These are phyloP conservation scores for Oophaga pumilio DNA, from an alignment of 2,113 vertebrate genomes.

Conservation along the genomic window DNA sequence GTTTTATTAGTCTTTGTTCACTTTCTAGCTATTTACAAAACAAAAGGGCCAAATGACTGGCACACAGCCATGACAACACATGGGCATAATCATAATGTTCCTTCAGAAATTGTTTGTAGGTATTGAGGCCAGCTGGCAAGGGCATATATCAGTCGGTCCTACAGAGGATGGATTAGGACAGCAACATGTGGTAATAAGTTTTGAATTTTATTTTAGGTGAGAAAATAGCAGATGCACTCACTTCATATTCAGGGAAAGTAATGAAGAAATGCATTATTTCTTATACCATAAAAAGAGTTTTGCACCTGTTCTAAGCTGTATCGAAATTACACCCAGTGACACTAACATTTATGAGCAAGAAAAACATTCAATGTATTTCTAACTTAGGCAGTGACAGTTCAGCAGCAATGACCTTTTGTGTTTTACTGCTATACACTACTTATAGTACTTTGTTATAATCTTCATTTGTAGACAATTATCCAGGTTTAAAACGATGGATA, in stretches of 20 bases:
- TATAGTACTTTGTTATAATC: constrained; percentile 18
- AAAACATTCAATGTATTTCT: constrained; percentile 29
- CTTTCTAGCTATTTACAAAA: constrained; percentile 46
- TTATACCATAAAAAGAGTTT: constrained; percentile 25
- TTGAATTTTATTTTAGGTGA: constrained; percentile 45
- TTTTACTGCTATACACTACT: constrained; percentile 32
- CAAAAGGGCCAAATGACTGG: constrained; percentile 54
- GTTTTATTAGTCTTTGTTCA: constrained; percentile 47
- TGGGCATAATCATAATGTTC: constrained; percentile 56
- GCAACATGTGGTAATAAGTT: constrained; percentile 50
- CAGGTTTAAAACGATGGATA: constrained; percentile 33
- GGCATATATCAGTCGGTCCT: constrained; percentile 52
- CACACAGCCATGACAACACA: constrained; percentile 50
- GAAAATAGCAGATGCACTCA: constrained; percentile 34
- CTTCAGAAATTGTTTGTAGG: constrained; percentile 55
- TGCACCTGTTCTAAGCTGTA: constrained; percentile 25
- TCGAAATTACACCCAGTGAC: neutral
- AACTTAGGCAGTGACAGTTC: constrained; percentile 28
- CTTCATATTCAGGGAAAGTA: constrained; percentile 38
- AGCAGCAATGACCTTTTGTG: constrained; percentile 36
- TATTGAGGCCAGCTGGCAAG: constrained; percentile 56
- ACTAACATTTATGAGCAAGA: constrained; percentile 23
- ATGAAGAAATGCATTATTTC: constrained; percentile 39
- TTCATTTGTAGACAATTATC: constrained; percentile 43
- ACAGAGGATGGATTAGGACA: constrained; percentile 53